Evolutionary conservation across 2,113 vertebrate species (phyloP).

Genomic region (Entomyzon cyanotis): DNA sequence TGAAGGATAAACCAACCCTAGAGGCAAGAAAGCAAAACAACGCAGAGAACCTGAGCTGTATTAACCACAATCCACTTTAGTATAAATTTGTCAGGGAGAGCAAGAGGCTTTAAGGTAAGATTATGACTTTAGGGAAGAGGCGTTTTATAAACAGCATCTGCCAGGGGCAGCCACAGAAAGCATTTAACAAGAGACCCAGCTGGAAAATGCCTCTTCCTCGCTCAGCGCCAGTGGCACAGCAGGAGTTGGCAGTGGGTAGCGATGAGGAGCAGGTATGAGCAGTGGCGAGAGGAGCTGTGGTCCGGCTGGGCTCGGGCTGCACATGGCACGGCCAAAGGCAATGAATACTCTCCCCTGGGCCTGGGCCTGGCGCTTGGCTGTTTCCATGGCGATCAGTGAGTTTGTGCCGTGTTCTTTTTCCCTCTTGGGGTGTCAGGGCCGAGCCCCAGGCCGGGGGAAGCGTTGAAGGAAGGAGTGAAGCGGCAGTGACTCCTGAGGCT

Average conservation of each 20-base stretch:
- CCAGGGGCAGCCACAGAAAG: not conserved
- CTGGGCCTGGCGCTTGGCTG: not conserved
- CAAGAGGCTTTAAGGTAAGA: conserved; percentile 50
- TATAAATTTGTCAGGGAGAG: conserved; percentile 32
- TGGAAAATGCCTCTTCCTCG: not conserved
- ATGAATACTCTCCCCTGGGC: rapidly evolving
- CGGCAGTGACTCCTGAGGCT: not conserved
- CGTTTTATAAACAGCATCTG: not conserved
- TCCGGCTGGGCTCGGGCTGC: rapidly evolving
- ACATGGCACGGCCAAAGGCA: rapidly evolving
- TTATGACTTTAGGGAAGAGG: conserved; percentile 24
- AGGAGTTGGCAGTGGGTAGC: not conserved
- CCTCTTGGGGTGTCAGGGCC: rapidly evolving
- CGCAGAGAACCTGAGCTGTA: conserved; percentile 22
- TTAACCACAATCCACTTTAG: conserved; percentile 43
- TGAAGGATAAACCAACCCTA: not conserved
- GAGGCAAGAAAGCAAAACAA: conserved; percentile 18
- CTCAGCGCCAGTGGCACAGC: rapidly evolving
- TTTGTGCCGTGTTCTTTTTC: not conserved
- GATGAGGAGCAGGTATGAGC: not conserved
- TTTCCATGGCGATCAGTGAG: not conserved
- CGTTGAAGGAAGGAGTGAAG: not conserved
- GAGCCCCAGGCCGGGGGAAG: not conserved
- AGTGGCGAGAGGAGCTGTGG: not conserved
- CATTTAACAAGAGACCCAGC: not conserved